Evolutionary conservation across 1,140 invertebrate species (phyloP).

Genomic region (Lepidurus arcticus): DNA sequence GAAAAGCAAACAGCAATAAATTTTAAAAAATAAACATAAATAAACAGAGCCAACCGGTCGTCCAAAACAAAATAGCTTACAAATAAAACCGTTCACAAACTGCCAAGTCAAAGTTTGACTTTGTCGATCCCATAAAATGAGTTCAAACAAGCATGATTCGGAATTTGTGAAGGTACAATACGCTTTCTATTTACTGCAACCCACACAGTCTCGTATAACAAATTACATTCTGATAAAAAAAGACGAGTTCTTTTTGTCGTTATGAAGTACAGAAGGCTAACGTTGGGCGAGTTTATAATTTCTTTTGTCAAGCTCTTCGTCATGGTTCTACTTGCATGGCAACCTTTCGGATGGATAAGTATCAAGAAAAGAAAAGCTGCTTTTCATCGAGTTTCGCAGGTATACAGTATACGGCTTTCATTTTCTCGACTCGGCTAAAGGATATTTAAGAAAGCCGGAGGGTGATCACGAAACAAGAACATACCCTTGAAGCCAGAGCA

Average conservation of each 20-base stretch:
- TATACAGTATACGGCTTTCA: background rate
- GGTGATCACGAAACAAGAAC: background rate
- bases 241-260: background rate
- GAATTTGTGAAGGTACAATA: background rate
- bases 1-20: background rate
- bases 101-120: conserved; percentile 14
- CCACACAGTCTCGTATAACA: background rate
- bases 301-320: conserved; percentile 14
- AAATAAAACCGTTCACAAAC: background rate
- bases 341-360: background rate
- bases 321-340: background rate
- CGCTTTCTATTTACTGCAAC: conserved; percentile 6
- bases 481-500: background rate
- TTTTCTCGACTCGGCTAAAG: background rate
- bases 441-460: background rate
- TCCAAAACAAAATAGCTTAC: background rate
- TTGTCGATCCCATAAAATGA: background rate
- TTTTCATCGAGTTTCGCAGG: background rate
- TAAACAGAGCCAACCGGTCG: background rate
- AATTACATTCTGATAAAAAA: background rate
- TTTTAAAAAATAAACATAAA: background rate
- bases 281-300: background rate
- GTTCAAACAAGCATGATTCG: background rate
- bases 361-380: background rate
- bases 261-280: background rate